Conservation (phyloP, 1,140 invertebrate species). For the Panulirus ornatus region DNA sequence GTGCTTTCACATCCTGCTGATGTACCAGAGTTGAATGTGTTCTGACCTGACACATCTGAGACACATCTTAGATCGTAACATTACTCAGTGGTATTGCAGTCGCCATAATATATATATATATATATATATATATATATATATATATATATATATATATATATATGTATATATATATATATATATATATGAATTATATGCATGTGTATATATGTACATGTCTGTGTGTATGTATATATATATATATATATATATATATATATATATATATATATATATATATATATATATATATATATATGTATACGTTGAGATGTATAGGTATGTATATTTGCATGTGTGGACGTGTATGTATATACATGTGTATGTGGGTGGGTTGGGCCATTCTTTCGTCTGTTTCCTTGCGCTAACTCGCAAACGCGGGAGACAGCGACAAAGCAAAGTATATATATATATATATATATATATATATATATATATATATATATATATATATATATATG, state of each 20-base stretch:
- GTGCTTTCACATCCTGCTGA: neutral
- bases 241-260: neutral
- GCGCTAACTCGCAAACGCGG: too few relatives aligned
- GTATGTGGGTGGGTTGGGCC: neutral
- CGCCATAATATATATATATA: too few relatives aligned
- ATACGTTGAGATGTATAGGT: neutral
- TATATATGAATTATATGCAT: neutral
- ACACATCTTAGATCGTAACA: too few relatives aligned
- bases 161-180: neutral
- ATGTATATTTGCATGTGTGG: slow-evolving; percentile 16
- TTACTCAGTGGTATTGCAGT: too few relatives aligned
- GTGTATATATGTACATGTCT: neutral
- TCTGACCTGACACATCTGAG: too few relatives aligned
- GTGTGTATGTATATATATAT: neutral
- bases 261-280: neutral
- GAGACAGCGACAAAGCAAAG: too few relatives aligned
- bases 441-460: neutral
- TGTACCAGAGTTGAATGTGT: too few relatives aligned
- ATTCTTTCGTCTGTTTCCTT: too few relatives aligned
- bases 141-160: too few relatives aligned
- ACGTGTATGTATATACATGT: neutral
- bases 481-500: neutral
- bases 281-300: neutral
- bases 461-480: neutral
- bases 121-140: too few relatives aligned